Percentiles rank a stretch among this genome's conserved stretches.
phyloP scores from a whole-genome alignment of 92 coral and sea anemone genomes.

The Porites evermanni region DNA sequence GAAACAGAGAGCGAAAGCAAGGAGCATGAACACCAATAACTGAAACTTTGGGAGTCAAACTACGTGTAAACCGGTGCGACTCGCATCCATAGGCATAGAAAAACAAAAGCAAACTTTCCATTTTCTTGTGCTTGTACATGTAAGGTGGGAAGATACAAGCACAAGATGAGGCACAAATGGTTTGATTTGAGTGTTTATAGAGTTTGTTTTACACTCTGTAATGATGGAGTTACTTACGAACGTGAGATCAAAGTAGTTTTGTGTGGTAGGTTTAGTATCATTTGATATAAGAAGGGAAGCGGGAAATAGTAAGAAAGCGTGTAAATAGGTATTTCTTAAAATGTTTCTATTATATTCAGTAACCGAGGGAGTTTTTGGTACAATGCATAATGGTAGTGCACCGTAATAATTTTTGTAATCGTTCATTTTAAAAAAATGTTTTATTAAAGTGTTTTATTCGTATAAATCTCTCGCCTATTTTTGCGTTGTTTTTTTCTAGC shows the following conservation, averaged over 20 bases:
- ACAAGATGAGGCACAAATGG: no score
- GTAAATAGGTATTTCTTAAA: neutral
- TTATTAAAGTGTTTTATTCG: neutral
- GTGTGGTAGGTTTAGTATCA: neutral
- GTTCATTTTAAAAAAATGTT: neutral
- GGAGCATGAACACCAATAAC: no score
- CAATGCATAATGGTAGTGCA: neutral
- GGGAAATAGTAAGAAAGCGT: neutral
- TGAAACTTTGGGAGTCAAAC: no score
- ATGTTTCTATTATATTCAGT: neutral
- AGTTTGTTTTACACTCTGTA: no score
- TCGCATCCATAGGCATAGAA: no score
- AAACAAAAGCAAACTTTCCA: no score
- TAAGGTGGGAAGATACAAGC: no score
- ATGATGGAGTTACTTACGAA: neutral
- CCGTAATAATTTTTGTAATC: neutral
- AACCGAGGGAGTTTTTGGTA: neutral
- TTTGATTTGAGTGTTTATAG: no score
- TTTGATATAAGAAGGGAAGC: neutral
- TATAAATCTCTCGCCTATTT: neutral
- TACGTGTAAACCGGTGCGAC: no score
- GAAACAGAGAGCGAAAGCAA: no score
- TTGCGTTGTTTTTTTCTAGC: neutral
- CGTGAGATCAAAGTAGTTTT: neutral
- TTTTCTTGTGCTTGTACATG: no score